Percentiles rank a stretch among this genome's conserved stretches.
Evolutionary conservation across 2,888 invertebrate genomes (phyloP).

Genomic region (Drosophila kambysellisi): DNA sequence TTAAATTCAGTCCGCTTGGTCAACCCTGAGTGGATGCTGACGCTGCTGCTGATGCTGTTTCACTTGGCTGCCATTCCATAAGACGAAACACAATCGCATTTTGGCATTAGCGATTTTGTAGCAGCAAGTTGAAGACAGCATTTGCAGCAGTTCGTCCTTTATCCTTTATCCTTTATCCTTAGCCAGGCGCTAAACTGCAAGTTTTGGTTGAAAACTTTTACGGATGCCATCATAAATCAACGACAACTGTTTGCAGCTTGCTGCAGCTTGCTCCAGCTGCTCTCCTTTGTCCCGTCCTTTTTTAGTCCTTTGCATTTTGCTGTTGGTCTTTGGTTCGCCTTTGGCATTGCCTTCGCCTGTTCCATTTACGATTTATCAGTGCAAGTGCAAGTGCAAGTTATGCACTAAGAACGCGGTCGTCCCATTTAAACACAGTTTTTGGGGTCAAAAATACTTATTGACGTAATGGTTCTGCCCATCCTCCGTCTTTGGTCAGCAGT

Average conservation of each 20-base stretch:
- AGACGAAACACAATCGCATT: conserved; percentile 30
- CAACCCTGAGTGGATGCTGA: conserved; percentile 3
- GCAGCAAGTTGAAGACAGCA: conserved; percentile 25
- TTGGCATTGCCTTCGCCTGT: conserved; percentile 36
- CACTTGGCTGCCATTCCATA: conserved; percentile 8
- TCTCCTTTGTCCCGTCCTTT: not conserved
- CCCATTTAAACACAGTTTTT: conserved; percentile 54
- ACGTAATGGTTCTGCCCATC: conserved; percentile 22
- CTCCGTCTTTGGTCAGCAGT: not conserved
- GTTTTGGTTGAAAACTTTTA: conserved; percentile 65
- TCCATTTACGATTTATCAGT: conserved; percentile 71
- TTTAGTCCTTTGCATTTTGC: not conserved
- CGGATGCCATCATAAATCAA: conserved; percentile 70
- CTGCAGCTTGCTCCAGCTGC: not conserved
- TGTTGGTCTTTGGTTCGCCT: not conserved
- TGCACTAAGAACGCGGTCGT: conserved; percentile 61
- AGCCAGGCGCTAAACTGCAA: conserved; percentile 71
- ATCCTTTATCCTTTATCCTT: conserved; percentile 46
- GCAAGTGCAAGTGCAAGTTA: conserved; percentile 55
- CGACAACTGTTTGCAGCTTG: conserved; percentile 32
- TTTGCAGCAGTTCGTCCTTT: conserved; percentile 64
- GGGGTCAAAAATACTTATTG: conserved; percentile 65
- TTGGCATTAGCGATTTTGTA: conserved; percentile 13
- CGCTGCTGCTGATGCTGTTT: conserved; percentile 4
- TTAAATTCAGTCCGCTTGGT: conserved; percentile 21